These are phyloP conservation scores for Trissolcus basalis DNA, from an alignment of 1,140 invertebrate species.

Conservation along the genomic window DNA sequence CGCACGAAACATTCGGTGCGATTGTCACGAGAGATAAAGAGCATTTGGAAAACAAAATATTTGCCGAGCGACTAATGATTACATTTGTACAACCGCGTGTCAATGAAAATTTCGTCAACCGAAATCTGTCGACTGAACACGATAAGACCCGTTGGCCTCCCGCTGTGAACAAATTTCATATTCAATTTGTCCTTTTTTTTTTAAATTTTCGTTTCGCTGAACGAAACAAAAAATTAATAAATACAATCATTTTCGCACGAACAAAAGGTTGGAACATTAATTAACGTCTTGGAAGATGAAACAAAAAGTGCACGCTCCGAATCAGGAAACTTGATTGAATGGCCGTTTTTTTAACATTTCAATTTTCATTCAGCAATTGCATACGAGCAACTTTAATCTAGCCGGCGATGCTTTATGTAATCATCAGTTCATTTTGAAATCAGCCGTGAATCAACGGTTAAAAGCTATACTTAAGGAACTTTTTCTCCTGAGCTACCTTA, in stretches of 20 bases:
- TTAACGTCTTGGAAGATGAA: neutral
- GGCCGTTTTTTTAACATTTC: no score
- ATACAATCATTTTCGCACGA: no score
- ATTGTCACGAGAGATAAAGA: conserved; percentile 35
- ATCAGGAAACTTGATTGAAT: conserved; percentile 2
- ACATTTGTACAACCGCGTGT: conserved; percentile 30
- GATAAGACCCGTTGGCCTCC: no score
- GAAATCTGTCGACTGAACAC: neutral
- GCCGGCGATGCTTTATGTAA: no score
- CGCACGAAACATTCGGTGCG: conserved; percentile 21
- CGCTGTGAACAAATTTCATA: neutral
- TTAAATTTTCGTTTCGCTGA: no score
- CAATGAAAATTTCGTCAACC: conserved; percentile 29
- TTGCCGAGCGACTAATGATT: conserved; percentile 16
- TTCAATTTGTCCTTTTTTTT: neutral
- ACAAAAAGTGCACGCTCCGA: neutral
- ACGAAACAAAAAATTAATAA: no score
- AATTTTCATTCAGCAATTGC: no score
- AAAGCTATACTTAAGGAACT: conserved; percentile 12
- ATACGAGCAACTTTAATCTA: no score
- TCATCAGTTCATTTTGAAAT: no score
- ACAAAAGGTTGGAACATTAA: neutral
- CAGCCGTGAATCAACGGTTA: conserved; percentile 4
- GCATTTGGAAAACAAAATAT: conserved; percentile 37
- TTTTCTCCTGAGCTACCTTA: conserved; percentile 22